A percentile compares a stretch with the other conserved stretches of the same genome.
Evolutionary conservation across 37 sponge, comb jelly and placozoan genomes (phyloP).

Genomic region (Lycopodina hypogea): DNA sequence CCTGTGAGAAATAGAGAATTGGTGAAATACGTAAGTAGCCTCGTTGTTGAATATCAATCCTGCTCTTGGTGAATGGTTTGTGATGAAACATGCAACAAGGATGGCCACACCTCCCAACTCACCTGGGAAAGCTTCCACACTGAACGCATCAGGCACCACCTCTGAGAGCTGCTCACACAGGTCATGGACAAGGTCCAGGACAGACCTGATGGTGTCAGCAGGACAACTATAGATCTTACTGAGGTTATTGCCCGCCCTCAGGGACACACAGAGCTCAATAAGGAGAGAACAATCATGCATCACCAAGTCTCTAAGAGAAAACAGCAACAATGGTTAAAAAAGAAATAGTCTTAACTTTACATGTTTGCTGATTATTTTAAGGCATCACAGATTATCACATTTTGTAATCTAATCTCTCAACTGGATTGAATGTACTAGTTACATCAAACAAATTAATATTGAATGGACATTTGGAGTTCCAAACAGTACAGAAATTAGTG

Average conservation of each 20-base stretch:
- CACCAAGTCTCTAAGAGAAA: constrained; percentile 1
- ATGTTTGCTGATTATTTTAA: no score
- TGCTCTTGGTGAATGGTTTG: no score
- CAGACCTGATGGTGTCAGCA: not conserved
- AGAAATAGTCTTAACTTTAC: no score
- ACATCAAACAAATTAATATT: no score
- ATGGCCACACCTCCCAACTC: not conserved
- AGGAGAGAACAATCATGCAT: constrained; percentile 9
- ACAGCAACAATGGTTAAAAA: no score
- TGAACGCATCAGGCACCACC: constrained; percentile 2
- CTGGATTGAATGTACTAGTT: no score
- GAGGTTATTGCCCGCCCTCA: not conserved
- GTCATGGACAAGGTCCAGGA: not conserved
- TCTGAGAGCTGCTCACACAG: not conserved
- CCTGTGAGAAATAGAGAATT: not conserved
- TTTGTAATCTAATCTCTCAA: no score
- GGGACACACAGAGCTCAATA: not conserved
- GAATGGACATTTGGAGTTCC: no score
- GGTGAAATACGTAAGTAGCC: not conserved
- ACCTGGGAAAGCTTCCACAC: not conserved
- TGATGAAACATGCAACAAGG: no score
- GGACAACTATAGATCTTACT: not conserved
- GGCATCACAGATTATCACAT: no score
- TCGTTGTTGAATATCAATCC: no score
- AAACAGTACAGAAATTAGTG: no score